Evolutionary conservation across 2,888 invertebrate species (phyloP), one percentile per base, ranked within the genome.

Genomic region (Portevinia maculata): DNA sequence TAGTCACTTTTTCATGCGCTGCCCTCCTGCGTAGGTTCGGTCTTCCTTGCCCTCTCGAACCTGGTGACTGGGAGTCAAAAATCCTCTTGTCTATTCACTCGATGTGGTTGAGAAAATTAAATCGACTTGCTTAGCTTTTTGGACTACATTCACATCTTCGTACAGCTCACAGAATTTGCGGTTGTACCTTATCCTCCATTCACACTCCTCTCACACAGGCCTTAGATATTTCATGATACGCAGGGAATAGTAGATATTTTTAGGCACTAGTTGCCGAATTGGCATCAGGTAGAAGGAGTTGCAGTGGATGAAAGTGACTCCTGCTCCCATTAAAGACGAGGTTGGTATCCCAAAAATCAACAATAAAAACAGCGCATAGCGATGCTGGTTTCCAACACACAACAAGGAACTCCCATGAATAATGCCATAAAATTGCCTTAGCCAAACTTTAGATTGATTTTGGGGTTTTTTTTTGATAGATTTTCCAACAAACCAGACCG

Each of bases 401-500:
- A 5, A 9, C 41, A 41, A 17, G 8, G 8, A 17, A 3, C 21
- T n/a, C 21, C 15, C 11, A 19, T 41, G 57, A 57, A 41, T 24
- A 46, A 44, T 60, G 19, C 24, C 53, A 41, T 53, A 41, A 65
- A 65, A 59, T 19, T 21, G 15, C 24, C 15, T 13, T 9, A 9
- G 9, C 11, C 21, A 37, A n/a, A 69, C 21, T 37, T 37, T 17
- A 17, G 69, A 57, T 69, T 46, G 69, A 57, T 57, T 46, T 55
- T 48, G 34, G 15, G 53, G 15, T 55, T n/a, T 21, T 53, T 28
- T 55, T n/a, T 21, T 53, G 57, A 48, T 48, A 69, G 24, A 46
- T 69, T 55, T 69, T 48, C 37, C 46, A 48, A 34, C 53, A 21
- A 15, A 53, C 64, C 64, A 5, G 8, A 1, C 48, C 9, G 41